These are phyloP conservation scores for Odontomachus brunneus DNA, from an alignment of 1,140 invertebrate species.

Conservation along the genomic window DNA sequence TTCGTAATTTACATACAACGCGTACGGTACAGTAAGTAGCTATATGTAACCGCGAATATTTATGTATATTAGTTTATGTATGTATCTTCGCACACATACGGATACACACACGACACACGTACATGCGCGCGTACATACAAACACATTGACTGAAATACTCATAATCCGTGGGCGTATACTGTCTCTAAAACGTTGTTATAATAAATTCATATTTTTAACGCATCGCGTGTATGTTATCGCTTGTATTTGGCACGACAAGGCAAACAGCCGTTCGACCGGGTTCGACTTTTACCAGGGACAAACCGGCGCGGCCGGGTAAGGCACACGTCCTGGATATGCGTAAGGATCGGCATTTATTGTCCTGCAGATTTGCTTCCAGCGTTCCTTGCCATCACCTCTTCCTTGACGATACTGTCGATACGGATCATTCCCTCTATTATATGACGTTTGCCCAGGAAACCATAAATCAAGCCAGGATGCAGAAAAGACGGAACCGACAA, in stretches of 20 bases:
- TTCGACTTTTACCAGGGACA: constrained; percentile 79
- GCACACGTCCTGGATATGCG: constrained; percentile 79
- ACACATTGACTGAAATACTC: constrained; percentile 73
- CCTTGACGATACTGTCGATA: constrained; percentile 56
- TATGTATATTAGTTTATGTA: constrained; percentile 58
- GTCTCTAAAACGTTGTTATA: constrained; percentile 73
- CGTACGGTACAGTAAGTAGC: constrained; percentile 25
- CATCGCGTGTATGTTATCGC: not conserved
- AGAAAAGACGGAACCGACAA: constrained; percentile 64
- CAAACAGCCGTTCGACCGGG: not conserved
- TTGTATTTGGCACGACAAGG: constrained; percentile 30
- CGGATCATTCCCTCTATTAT: constrained; percentile 32
- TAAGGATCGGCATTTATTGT: constrained; percentile 81
- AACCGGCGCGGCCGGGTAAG: constrained; percentile 76
- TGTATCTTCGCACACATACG: constrained; percentile 48
- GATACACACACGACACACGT: not conserved
- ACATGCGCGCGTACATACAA: constrained; percentile 1
- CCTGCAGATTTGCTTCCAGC: constrained; percentile 83
- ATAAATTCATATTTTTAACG: constrained; percentile 79
- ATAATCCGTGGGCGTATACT: constrained; percentile 66
- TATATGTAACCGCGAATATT: constrained; percentile 34
- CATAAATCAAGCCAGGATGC: constrained; percentile 79
- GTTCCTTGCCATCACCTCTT: constrained; percentile 78
- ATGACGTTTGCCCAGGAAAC: constrained; percentile 64
- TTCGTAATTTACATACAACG: constrained; percentile 46